phyloP scores from a whole-genome alignment of 2,113 vertebrate species.

The Neolamprologus modestus region DNA sequence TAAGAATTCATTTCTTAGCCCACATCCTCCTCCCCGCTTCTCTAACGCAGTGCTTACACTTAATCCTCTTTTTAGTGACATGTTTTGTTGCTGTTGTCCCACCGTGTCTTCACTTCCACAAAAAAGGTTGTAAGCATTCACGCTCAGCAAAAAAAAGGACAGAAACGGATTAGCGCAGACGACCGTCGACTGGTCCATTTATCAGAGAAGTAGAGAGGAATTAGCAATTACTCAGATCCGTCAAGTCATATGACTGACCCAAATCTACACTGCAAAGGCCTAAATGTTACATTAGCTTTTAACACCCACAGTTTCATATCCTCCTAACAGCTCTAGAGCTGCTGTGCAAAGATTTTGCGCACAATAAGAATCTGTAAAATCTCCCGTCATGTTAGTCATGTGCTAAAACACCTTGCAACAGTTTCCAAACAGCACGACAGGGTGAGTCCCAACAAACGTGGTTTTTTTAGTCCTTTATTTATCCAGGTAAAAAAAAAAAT shows the following conservation, averaged over 20 bases:
- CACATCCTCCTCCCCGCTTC: background rate
- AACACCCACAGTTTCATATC: background rate
- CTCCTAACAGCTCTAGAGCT: background rate
- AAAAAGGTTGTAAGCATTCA: background rate
- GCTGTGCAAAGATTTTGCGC: background rate
- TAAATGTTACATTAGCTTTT: background rate
- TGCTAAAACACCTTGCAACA: background rate
- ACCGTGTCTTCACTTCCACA: background rate
- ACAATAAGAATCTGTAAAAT: background rate
- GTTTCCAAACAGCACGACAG: fast-evolving
- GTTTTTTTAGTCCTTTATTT: no score
- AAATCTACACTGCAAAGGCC: background rate
- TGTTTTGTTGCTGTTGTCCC: background rate
- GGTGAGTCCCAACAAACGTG: background rate
- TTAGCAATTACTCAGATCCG: background rate
- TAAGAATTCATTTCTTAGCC: background rate
- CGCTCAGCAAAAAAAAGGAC: background rate
- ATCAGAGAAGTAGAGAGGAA: background rate
- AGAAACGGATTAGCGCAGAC: background rate
- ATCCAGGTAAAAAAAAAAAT: no score
- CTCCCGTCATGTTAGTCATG: background rate
- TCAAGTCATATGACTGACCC: slow-evolving; percentile 9
- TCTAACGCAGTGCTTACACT: background rate
- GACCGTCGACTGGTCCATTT: background rate
- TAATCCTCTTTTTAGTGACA: background rate